Percentiles rank a stretch among this genome's conserved stretches.
Conservation (phyloP, 2,113 vertebrate species). For the Dendrocopos noguchii region DNA sequence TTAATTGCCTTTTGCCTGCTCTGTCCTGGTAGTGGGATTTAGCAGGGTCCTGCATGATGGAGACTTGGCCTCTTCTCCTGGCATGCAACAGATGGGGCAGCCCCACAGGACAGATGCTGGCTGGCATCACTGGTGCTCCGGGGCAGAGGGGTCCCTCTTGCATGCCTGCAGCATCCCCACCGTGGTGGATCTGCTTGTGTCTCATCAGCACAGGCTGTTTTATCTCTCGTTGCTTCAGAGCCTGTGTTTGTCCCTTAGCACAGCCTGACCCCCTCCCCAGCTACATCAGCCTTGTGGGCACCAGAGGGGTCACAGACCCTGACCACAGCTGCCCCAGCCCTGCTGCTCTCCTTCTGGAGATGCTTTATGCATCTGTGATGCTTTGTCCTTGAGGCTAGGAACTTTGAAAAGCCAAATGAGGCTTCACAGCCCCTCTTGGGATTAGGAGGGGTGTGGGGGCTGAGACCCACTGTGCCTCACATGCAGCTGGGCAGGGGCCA, state of each 20-base stretch:
- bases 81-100: neutral
- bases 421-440: neutral
- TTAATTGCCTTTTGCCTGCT: neutral
- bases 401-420: fast-evolving
- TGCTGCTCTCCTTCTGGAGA: neutral
- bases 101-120: neutral
- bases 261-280: neutral
- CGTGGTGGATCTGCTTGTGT: fast-evolving
- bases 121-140: neutral
- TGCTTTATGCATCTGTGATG: neutral
- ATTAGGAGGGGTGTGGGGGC: neutral
- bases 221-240: neutral
- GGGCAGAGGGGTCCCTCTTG: neutral
- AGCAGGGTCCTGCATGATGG: neutral
- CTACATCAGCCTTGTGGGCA: fast-evolving
- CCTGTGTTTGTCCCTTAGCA: neutral
- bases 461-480: fast-evolving
- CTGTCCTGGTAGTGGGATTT: neutral
- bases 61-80: neutral
- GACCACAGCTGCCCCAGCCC: neutral
- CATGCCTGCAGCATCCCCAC: neutral
- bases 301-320: neutral
- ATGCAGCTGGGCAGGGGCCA: neutral
- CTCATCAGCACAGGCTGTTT: fast-evolving
- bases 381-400: neutral